phyloP scores from a whole-genome alignment of 2,113 vertebrate genomes.

The Pachypanchax playfairii region DNA sequence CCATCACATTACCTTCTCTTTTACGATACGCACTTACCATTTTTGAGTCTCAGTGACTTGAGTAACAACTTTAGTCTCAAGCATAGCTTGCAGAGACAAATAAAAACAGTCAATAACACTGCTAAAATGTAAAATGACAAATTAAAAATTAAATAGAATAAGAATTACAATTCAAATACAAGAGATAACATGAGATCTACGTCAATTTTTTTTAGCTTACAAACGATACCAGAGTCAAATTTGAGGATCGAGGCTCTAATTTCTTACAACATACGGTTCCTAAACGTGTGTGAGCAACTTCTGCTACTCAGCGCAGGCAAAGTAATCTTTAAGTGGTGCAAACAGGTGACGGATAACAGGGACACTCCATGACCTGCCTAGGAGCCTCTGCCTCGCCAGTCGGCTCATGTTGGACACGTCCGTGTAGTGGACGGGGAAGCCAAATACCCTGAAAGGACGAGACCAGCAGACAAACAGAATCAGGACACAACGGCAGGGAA shows the following conservation, averaged over 20 bases:
- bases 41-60: constrained; percentile 76
- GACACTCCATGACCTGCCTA: constrained; percentile 97
- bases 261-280: constrained; percentile 72
- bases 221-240: constrained; percentile 78
- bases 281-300: constrained; percentile 47
- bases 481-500: constrained; percentile 2
- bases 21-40: constrained; percentile 59
- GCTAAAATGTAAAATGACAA: constrained; percentile 88
- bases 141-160: constrained; percentile 88
- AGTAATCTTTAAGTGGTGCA: constrained; percentile 98
- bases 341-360: constrained; percentile 99
- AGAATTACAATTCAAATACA: constrained; percentile 87
- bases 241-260: constrained; percentile 73
- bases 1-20: constrained; percentile 40
- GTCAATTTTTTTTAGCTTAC: constrained; percentile 79
- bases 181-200: constrained; percentile 86
- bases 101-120: constrained; percentile 91
- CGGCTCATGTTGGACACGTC: constrained; percentile 99
- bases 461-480: background rate
- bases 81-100: constrained; percentile 85
- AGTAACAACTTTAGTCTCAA: constrained; percentile 82
- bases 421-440: constrained; percentile 98
- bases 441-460: constrained; percentile 83
- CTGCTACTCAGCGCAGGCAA: constrained; percentile 89
- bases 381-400: constrained; percentile 95